Evolutionary conservation across 2,888 invertebrate species (phyloP).

Genomic region (Acleris sparsana): DNA sequence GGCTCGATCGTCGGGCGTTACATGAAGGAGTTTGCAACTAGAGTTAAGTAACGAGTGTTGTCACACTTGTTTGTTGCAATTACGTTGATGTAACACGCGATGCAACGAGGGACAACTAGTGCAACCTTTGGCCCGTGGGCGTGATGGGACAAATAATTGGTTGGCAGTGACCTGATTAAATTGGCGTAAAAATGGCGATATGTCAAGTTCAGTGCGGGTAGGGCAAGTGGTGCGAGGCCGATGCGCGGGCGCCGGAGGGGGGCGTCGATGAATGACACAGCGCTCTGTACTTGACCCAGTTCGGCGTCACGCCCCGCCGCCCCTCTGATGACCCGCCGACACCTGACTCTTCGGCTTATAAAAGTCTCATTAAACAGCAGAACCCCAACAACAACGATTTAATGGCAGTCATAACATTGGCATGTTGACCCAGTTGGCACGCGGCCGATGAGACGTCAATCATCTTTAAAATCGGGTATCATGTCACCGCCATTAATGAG

Average conservation of each 20-base stretch:
- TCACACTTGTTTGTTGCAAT: slow-evolving; percentile 75
- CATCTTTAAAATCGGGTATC: slow-evolving; percentile 54
- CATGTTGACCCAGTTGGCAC: slow-evolving; percentile 77
- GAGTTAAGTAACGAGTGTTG: slow-evolving; percentile 75
- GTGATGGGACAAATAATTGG: slow-evolving; percentile 13
- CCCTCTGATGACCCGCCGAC: slow-evolving; percentile 28
- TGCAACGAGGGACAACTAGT: slow-evolving; percentile 33
- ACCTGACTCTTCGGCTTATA: slow-evolving; percentile 40
- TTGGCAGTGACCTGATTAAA: slow-evolving; percentile 55
- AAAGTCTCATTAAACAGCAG: slow-evolving; percentile 55
- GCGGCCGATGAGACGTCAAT: slow-evolving; percentile 64
- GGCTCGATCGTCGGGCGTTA: slow-evolving; percentile 58
- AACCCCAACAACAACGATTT: slow-evolving; percentile 47
- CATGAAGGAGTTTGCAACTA: slow-evolving; percentile 66
- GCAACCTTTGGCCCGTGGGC: slow-evolving; percentile 25
- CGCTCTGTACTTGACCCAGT: slow-evolving; percentile 83
- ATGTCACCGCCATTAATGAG: slow-evolving; percentile 42
- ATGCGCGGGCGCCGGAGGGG: slow-evolving; percentile 59
- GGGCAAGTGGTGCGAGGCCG: slow-evolving; percentile 58
- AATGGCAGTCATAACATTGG: slow-evolving; percentile 76
- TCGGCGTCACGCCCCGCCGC: slow-evolving; percentile 64
- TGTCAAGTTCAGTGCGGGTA: slow-evolving; percentile 75
- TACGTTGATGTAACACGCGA: slow-evolving; percentile 63
- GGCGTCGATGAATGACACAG: slow-evolving; percentile 81
- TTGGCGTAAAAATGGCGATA: slow-evolving; percentile 68